Percentiles rank a stretch among this genome's conserved stretches.
Evolutionary conservation across 2,888 invertebrate species (phyloP).

Genomic region (Eupithecia pulchellata): DNA sequence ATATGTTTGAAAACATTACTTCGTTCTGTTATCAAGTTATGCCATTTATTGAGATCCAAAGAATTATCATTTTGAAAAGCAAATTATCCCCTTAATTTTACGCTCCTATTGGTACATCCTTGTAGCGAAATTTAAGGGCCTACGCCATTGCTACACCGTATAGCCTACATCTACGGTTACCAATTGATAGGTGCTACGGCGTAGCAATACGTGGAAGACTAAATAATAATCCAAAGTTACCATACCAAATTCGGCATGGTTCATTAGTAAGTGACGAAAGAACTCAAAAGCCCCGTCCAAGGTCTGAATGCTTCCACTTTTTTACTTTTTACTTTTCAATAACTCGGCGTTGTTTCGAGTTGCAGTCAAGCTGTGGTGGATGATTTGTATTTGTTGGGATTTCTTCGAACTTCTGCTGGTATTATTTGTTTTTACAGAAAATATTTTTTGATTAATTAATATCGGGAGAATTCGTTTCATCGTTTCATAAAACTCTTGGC

Average conservation of each 20-base stretch:
- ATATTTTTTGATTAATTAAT: slow-evolving; percentile 12
- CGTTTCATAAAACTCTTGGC: not conserved
- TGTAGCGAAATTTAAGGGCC: not conserved
- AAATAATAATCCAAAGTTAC: not conserved
- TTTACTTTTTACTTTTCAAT: slow-evolving; percentile 41
- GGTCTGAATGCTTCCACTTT: slow-evolving; percentile 8
- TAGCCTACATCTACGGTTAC: not conserved
- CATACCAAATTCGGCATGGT: slow-evolving; percentile 17
- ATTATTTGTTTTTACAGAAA: slow-evolving; percentile 14
- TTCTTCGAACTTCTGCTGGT: slow-evolving; percentile 20
- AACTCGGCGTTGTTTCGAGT: slow-evolving; percentile 34
- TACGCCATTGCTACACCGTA: not conserved
- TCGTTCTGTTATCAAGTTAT: not conserved
- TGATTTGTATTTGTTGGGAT: slow-evolving; percentile 36
- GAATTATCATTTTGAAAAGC: not conserved
- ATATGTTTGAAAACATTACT: no score
- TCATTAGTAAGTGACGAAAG: slow-evolving; percentile 18
- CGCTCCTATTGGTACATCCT: not conserved
- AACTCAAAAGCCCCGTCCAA: slow-evolving; percentile 13
- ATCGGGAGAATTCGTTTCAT: not conserved
- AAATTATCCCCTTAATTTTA: not conserved
- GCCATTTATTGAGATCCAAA: not conserved
- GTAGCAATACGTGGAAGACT: not conserved
- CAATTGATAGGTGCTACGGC: not conserved
- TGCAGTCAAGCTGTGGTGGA: slow-evolving; percentile 31